Evolutionary conservation across 2,888 invertebrate genomes (phyloP).

Genomic region (Patella caerulea): DNA sequence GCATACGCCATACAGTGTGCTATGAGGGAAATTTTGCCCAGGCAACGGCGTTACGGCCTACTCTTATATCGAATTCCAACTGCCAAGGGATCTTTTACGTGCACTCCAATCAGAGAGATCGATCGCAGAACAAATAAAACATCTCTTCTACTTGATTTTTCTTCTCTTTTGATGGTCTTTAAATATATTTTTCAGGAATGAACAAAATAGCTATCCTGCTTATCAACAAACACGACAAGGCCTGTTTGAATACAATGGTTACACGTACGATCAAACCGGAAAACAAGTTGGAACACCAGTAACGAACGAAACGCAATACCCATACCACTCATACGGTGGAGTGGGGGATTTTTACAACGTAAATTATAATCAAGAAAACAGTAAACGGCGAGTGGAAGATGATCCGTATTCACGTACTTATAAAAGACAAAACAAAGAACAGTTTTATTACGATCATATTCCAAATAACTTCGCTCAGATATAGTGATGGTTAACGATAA

Average conservation of each 20-base stretch:
- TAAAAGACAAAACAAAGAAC: constrained; percentile 20
- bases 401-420: constrained; percentile 16
- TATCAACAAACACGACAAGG: constrained; percentile 11
- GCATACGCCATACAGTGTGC: too few species aligned
- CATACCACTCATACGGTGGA: constrained; percentile 17
- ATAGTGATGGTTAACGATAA: not conserved
- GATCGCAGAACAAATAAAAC: too few species aligned
- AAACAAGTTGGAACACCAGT: constrained; percentile 12
- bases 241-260: constrained; percentile 11
- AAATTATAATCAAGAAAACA: not conserved
- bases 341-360: constrained; percentile 18
- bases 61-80: too few species aligned
- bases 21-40: too few species aligned
- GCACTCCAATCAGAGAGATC: too few species aligned
- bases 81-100: too few species aligned
- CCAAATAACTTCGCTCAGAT: constrained; percentile 21
- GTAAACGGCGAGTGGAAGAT: constrained; percentile 24
- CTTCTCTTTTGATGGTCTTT: not conserved
- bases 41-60: too few species aligned
- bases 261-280: constrained; percentile 18
- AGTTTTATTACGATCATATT: constrained; percentile 17
- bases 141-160: not conserved
- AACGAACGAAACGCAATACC: constrained; percentile 14
- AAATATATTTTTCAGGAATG: constrained; percentile 19
- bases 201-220: constrained; percentile 10